Percentiles rank a stretch among this genome's conserved stretches.
phyloP scores from a whole-genome alignment of 2,113 vertebrate genomes.

The Oreocharis arfaki region DNA sequence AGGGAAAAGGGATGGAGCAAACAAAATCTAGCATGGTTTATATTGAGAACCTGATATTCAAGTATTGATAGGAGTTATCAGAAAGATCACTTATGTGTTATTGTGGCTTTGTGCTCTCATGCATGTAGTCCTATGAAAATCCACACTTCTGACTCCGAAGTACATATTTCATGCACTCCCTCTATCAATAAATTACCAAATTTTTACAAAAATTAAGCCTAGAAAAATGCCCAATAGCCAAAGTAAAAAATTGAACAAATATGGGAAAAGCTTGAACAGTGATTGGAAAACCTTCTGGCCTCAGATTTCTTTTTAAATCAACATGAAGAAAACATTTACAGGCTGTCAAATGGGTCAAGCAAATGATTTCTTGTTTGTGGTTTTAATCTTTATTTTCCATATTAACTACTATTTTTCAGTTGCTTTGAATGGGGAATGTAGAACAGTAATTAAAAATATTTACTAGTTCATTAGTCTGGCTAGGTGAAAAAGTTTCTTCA shows the following conservation, averaged over 20 bases:
- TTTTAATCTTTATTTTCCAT: neutral
- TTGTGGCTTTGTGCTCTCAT: neutral
- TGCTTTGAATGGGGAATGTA: neutral
- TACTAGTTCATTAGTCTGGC: neutral
- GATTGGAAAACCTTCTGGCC: neutral
- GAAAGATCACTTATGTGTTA: accelerated
- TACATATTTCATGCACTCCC: neutral
- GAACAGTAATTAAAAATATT: neutral
- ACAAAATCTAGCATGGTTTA: neutral
- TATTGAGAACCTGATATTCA: neutral
- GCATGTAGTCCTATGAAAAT: neutral
- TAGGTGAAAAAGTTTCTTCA: neutral
- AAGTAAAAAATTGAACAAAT: neutral
- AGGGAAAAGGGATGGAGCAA: neutral
- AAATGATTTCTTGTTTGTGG: neutral
- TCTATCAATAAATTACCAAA: neutral
- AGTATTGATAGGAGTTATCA: neutral
- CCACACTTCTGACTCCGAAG: neutral
- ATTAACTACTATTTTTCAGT: neutral
- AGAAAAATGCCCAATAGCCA: neutral
- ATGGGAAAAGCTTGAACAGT: neutral
- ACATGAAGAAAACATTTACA: neutral
- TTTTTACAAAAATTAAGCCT: neutral
- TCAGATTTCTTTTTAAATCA: neutral
- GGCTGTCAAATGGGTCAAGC: neutral